phyloP scores from a whole-genome alignment of 2,888 invertebrate species.

The Pseudococcus viburni region DNA sequence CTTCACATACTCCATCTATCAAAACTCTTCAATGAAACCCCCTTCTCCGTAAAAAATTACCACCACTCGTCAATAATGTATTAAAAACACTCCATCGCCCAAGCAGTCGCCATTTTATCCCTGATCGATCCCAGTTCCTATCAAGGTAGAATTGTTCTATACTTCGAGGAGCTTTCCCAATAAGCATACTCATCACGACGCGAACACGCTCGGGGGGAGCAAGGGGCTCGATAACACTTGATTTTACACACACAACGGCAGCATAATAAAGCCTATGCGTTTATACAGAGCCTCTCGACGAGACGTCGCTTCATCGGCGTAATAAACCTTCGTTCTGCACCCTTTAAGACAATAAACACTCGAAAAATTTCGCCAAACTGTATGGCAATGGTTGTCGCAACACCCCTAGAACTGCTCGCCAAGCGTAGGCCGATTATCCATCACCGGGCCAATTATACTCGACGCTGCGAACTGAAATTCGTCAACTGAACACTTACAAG shows the following conservation, averaged over 20 bases:
- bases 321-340: not conserved
- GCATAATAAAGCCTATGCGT: not conserved
- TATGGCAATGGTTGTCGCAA: not conserved
- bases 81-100: constrained; percentile 1
- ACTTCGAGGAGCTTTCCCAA: constrained; percentile 9
- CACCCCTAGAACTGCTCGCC: no score
- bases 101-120: not conserved
- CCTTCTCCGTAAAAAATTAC: not conserved
- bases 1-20: not conserved
- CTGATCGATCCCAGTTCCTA: not conserved
- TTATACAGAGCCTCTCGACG: constrained; percentile 9
- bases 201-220: not conserved
- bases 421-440: constrained; percentile 9
- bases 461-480: constrained; percentile 10
- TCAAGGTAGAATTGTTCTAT: not conserved
- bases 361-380: constrained; percentile 28
- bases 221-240: not conserved
- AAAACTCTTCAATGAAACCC: not conserved
- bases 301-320: not conserved
- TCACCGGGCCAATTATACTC: constrained; percentile 28
- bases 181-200: not conserved
- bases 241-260: not conserved
- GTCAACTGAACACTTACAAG: not conserved
- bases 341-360: constrained; percentile 53
- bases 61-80: constrained; percentile 23